phyloP scores from a whole-genome alignment of 2,797 vertebrate species.

The Acanthurus tractus region DNA sequence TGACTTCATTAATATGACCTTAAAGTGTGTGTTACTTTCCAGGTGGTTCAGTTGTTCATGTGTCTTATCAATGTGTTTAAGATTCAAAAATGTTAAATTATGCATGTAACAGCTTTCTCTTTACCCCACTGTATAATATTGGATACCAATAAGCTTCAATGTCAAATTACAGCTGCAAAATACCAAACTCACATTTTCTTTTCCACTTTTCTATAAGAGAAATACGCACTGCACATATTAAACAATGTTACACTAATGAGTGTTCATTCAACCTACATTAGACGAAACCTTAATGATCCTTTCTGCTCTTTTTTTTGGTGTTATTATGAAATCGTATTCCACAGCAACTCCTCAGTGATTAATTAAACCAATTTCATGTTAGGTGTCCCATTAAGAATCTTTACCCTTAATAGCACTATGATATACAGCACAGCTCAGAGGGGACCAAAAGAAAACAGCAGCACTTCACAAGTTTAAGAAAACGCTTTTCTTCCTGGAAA shows the following conservation, averaged over 20 bases:
- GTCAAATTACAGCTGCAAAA: conserved; percentile 16
- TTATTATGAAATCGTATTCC: conserved; percentile 12
- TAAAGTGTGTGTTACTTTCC: neutral
- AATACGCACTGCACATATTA: conserved; percentile 45
- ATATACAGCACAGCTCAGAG: conserved; percentile 27
- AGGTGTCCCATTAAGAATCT: conserved; percentile 49
- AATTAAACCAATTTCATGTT: conserved; percentile 44
- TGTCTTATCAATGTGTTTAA: neutral
- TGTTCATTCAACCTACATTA: conserved; percentile 48
- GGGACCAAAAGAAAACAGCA: conserved; percentile 46
- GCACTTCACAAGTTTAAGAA: conserved; percentile 46
- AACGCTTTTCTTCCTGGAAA: conserved; percentile 47
- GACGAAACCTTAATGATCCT: conserved; percentile 52
- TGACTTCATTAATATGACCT: neutral
- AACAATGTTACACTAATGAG: conserved; percentile 55
- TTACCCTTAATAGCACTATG: conserved; percentile 45
- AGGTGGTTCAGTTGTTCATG: neutral
- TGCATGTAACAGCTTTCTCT: neutral
- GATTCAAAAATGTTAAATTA: neutral
- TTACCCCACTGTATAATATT: neutral
- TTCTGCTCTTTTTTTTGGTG: conserved; percentile 21
- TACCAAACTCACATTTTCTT: neutral
- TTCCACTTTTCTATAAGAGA: conserved; percentile 23
- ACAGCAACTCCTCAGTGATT: conserved; percentile 44
- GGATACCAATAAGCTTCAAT: conserved; percentile 14